Base-by-base conservation (phyloP, 2,888 invertebrate species). In the Drosophila kambysellisi region DNA sequence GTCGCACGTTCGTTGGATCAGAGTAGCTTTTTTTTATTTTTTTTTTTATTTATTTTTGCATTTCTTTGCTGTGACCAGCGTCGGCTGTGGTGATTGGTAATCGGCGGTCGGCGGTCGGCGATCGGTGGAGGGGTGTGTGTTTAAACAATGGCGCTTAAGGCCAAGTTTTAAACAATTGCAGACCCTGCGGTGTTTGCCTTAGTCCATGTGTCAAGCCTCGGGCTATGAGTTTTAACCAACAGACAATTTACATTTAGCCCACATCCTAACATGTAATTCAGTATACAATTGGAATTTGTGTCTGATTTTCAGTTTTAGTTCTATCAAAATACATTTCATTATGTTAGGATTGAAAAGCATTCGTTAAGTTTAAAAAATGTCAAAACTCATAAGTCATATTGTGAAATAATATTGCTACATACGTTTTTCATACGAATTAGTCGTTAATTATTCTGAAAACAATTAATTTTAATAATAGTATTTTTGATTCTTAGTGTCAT, bases 51-150 rank as follows among this genome's bases (percentile, higher is more conserved):
- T 20, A 20, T 43, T 20, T 20, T 20, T 20, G 43, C 43, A 43
- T 43, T 43, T 43, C 43, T 12, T 20, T 20, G 20, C 11, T 43
- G 43, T 11, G 43, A 11, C 35, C 41, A 53, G 51, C 43, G 41
- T 9, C 30, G 39, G 39, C 12, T 17, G 20, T 6, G 12, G 4
- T 50, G 64, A 33, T 17, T 17, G 41, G 46, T 35, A 46, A 12
- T 29, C 37, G 35, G 35, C 17, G 57, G 35, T 46, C 35, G 56
- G 35, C 20, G 57, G 35, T 46, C 35, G 56, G 35, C 20, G 57
- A 43, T 46, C 35, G 56, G 20, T 25, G 61, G 61, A 25, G 39
- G 17, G n/a, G 51, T 41, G 41, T 25, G 46, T 58, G 58, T 11
- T n/a, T 41, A 41, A 41, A 33, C 33, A 17, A 39, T n/a, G 46